These are phyloP conservation scores for Pluvialis apricaria DNA, from an alignment of 2,113 vertebrate genomes.

Conservation along the genomic window DNA sequence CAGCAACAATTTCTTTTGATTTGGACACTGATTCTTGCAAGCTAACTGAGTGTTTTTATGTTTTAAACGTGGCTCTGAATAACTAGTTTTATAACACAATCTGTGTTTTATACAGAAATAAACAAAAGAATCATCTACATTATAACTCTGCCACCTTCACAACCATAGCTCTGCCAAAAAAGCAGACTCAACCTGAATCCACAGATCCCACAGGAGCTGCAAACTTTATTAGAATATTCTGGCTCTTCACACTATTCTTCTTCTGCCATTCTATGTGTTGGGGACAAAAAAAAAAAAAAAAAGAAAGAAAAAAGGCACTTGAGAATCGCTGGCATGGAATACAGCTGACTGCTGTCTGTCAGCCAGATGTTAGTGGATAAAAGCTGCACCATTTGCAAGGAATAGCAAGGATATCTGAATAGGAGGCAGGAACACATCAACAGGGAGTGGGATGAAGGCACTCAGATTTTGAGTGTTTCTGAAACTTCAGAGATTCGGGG, in stretches of 20 bases:
- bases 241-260: not conserved
- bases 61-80: not conserved
- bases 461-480: not conserved
- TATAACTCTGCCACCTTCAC: not conserved
- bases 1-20: not conserved
- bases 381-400: not conserved
- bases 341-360: not conserved
- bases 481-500: not conserved
- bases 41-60: not conserved
- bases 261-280: not conserved
- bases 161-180: not conserved
- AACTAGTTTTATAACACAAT: not conserved
- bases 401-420: not conserved
- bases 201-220: not conserved
- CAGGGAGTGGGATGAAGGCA: not conserved
- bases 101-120: not conserved
- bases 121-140: not conserved
- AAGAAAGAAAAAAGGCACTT: not conserved
- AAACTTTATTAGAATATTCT: not conserved
- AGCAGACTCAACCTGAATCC: not conserved
- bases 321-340: not conserved
- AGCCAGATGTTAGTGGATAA: not conserved
- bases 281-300: not conserved
- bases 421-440: not conserved
- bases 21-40: not conserved